Evolutionary conservation across 1,140 invertebrate species (phyloP).

Genomic region (Psix sp.): DNA sequence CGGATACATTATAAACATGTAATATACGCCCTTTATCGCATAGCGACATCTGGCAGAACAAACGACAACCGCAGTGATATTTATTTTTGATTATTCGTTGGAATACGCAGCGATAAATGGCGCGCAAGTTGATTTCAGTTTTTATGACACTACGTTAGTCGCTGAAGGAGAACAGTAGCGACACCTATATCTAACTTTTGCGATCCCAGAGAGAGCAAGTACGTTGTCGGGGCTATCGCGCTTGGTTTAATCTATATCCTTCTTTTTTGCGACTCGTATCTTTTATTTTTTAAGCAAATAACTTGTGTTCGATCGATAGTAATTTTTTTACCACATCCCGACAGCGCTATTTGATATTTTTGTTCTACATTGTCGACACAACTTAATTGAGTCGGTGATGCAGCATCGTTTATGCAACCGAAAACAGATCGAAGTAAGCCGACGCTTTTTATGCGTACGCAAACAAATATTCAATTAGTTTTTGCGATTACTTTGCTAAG

Average conservation of each 20-base stretch:
- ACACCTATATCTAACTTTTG: conserved; percentile 19
- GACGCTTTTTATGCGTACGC: no score
- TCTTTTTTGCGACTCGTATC: neutral
- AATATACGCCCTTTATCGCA: conserved; percentile 67
- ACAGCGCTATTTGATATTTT: conserved; percentile 23
- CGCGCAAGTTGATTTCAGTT: conserved; percentile 32
- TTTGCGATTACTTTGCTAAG: no score
- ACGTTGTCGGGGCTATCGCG: conserved; percentile 19
- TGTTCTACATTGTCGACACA: neutral
- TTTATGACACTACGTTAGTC: neutral
- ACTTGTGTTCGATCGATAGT: conserved; percentile 26
- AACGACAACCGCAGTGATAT: conserved; percentile 49
- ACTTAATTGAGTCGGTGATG: no score
- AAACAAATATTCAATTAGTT: no score
- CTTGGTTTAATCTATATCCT: conserved; percentile 5
- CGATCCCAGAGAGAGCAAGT: conserved; percentile 11
- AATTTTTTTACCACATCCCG: conserved; percentile 31
- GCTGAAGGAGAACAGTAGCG: conserved; percentile 11
- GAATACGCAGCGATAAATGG: conserved; percentile 49
- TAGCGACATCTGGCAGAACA: conserved; percentile 62
- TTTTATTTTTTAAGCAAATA: conserved; percentile 33
- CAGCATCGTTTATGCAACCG: no score
- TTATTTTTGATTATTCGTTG: conserved; percentile 49
- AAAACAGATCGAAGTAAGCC: no score
- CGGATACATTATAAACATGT: conserved; percentile 69